Conservation (phyloP, 2,797 vertebrate species). For the Pseudochirops cupreus region DNA sequence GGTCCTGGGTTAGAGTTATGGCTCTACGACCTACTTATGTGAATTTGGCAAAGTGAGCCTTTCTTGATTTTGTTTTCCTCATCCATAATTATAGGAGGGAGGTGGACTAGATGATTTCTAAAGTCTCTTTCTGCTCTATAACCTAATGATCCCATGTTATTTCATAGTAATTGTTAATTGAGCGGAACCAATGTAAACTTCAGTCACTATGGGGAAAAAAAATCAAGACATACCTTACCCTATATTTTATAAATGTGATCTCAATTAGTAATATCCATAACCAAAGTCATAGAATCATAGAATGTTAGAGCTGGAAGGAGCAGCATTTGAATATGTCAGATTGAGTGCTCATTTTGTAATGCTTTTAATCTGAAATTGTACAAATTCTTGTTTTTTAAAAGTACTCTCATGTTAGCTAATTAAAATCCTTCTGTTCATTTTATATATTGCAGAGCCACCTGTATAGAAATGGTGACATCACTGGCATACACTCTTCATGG, state of each 20-base stretch:
- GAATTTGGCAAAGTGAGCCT: neutral
- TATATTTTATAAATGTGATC: constrained; percentile 33
- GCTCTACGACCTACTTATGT: neutral
- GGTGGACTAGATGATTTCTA: neutral
- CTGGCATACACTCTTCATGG: constrained; percentile 92
- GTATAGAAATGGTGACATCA: constrained; percentile 95
- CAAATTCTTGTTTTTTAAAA: constrained; percentile 18
- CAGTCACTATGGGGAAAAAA: neutral
- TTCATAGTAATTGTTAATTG: neutral
- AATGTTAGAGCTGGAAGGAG: constrained; percentile 20
- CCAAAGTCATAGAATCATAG: neutral
- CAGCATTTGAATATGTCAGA: constrained; percentile 28
- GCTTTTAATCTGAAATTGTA: constrained; percentile 12
- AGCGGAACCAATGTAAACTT: neutral
- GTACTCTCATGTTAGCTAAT: neutral
- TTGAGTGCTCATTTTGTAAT: constrained; percentile 21
- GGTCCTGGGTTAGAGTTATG: neutral
- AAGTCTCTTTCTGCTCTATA: neutral
- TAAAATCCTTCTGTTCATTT: constrained; percentile 13
- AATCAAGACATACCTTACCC: neutral
- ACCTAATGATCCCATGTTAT: neutral
- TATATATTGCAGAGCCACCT: constrained; percentile 89
- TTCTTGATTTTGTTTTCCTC: neutral
- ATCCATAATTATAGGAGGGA: neutral
- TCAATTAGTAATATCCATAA: constrained; percentile 8